Evolutionary conservation across 2,888 invertebrate species (phyloP), one percentile per base, ranked within the genome.

Genomic region (Drosophila lutescens): DNA sequence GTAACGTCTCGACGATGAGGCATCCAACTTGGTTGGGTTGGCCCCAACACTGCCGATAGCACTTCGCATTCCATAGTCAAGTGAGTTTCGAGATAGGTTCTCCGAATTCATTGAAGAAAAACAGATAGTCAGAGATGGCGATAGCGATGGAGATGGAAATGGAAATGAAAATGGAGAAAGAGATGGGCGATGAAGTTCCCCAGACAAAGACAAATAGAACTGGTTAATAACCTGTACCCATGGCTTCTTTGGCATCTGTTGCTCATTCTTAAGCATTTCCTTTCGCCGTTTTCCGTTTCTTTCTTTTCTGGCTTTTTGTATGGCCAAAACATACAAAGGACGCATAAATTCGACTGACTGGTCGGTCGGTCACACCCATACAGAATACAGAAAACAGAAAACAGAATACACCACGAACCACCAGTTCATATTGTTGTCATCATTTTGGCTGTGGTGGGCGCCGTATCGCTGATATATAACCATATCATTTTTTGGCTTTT

Each of bases 261-360:
- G 43, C 60, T 60, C 36, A 23, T 43, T 50, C 63, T 43, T 40
- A 54, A 12, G 34, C 53, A 63, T 55, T 80, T 71, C 68, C 60
- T 72, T 62, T 43, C 54, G 59, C 56, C 56, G 15, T 38, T 56
- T 38, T 57, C 26, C 68, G 26, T 71, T 71, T 66, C 59, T 49
- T 60, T 43, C 46, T 26, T 12, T 17, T 6, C 6, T 17, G 46
- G 9, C 20, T 46, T 53, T 15, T 23, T 40, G 23, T 26, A 57
- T 61, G 67, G 66, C 20, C 54, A 62, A 60, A 63, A 49, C 55
- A 50, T 74, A 80, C 80, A 80, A 80, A 80, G 84, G 81, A 80
- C 69, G 44, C 80, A 84, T 80, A 78, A 80, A 84, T 84, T 84
- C 63, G 50, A 65, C 66, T 49, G 65, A 65, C 66, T 49, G 65